These are phyloP conservation scores for Mesaphorura yosii DNA, from an alignment of 1,140 invertebrate species.

Conservation along the genomic window DNA sequence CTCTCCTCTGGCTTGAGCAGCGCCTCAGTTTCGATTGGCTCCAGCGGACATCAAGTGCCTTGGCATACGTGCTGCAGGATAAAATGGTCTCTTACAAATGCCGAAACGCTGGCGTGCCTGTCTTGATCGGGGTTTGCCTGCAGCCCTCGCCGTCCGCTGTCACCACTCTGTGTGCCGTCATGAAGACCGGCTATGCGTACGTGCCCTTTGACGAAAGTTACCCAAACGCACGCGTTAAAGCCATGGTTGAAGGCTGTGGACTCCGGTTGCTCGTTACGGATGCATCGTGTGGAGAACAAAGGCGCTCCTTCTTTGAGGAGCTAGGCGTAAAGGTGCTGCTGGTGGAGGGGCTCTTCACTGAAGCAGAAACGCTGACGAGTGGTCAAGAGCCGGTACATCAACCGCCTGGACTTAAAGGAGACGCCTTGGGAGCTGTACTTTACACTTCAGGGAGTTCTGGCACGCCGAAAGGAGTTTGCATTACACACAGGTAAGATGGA, in stretches of 20 bases:
- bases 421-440: conserved; percentile 44
- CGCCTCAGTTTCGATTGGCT: too few relatives aligned
- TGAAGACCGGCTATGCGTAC: conserved; percentile 71
- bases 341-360: background rate
- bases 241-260: conserved; percentile 47
- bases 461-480: conserved; percentile 77
- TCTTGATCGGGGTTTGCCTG: conserved; percentile 60
- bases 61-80: too few relatives aligned
- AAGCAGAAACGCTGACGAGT: background rate
- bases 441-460: conserved; percentile 92
- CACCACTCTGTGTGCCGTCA: conserved; percentile 53
- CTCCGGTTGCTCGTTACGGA: conserved; percentile 33
- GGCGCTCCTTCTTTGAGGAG: conserved; percentile 12
- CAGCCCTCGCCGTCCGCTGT: conserved; percentile 58
- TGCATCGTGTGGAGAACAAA: background rate
- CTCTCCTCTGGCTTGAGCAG: too few relatives aligned
- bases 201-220: conserved; percentile 66
- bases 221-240: conserved; percentile 55
- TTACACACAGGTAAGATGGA: conserved; percentile 48
- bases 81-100: too few relatives aligned
- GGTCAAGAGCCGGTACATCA: background rate
- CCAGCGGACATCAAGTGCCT: too few relatives aligned
- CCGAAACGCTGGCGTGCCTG: too few relatives aligned
- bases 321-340: background rate
- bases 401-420: background rate